A percentile compares a stretch with the other conserved stretches of the same genome.
These are phyloP conservation scores for Campoletis raptor DNA, from an alignment of 2,888 invertebrate species.

Conservation along the genomic window DNA sequence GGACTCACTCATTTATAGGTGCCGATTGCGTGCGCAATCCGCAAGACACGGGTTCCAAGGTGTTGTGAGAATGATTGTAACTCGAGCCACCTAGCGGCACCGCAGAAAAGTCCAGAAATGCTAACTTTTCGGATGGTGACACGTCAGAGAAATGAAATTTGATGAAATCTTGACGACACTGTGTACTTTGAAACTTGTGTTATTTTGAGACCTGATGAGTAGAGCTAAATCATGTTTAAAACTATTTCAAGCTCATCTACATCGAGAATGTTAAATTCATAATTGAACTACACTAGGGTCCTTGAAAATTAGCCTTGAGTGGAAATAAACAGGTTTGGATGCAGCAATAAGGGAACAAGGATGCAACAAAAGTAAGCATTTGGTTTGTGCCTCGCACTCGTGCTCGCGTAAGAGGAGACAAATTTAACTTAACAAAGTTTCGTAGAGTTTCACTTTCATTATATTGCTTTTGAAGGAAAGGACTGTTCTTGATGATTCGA, in stretches of 20 bases:
- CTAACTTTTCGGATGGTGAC: no score
- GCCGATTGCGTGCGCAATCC: not conserved
- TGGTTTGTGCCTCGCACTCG: not conserved
- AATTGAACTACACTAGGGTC: not conserved
- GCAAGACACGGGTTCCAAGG: not conserved
- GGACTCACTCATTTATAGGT: not conserved
- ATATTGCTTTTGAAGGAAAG: not conserved
- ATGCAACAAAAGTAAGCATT: not conserved
- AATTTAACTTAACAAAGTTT: constrained; percentile 72
- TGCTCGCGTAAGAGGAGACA: constrained; percentile 48
- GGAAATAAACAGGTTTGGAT: not conserved
- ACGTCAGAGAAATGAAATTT: not conserved
- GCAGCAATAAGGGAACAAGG: not conserved
- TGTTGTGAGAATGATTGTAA: not conserved
- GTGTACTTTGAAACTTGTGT: not conserved
- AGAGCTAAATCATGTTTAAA: not conserved
- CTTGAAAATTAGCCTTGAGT: not conserved
- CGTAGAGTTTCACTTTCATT: constrained; percentile 26
- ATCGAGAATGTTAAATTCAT: not conserved
- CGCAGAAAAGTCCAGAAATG: not conserved
- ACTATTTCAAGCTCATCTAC: not conserved
- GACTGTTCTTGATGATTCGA: not conserved
- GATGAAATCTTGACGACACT: not conserved
- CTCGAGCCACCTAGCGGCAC: not conserved
- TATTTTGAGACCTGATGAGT: not conserved